Evolutionary conservation across 2,113 vertebrate species (phyloP).

Genomic region (Lethenteron reissneri): DNA sequence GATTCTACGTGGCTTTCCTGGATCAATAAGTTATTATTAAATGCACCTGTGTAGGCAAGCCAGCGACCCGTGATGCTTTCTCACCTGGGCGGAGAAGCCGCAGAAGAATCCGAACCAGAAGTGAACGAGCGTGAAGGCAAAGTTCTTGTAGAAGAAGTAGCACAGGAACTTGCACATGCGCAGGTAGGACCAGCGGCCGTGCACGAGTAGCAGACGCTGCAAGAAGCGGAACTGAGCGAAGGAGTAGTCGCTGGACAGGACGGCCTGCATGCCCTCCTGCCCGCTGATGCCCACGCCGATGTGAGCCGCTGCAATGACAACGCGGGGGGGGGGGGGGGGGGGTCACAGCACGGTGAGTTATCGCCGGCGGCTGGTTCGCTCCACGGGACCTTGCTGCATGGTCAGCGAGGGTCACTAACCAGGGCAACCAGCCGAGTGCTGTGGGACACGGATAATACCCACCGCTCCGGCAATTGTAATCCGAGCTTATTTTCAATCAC

Average conservation of each 20-base stretch:
- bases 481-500: too few relatives aligned
- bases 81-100: constrained; percentile 77
- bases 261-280: constrained; percentile 81
- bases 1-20: too few relatives aligned
- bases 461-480: too few relatives aligned
- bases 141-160: constrained; percentile 98
- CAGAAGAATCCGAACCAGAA: constrained; percentile 98
- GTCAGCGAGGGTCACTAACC: too few relatives aligned
- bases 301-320: constrained; percentile 36
- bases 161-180: constrained; percentile 93
- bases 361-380: too few relatives aligned
- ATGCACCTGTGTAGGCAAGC: too few relatives aligned
- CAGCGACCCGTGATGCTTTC: constrained; percentile 7
- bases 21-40: too few relatives aligned
- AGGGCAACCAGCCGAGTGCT: too few relatives aligned
- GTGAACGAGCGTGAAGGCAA: constrained; percentile 95
- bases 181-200: constrained; percentile 84
- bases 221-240: constrained; percentile 89
- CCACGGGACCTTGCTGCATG: too few relatives aligned
- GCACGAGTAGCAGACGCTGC: constrained; percentile 71
- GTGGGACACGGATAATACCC: too few relatives aligned
- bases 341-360: not conserved
- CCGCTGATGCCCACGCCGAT: constrained; percentile 84
- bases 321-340: not conserved
- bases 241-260: constrained; percentile 68